Evolutionary conservation across 2,888 invertebrate genomes (phyloP).

Genomic region (Belgica antarctica): DNA sequence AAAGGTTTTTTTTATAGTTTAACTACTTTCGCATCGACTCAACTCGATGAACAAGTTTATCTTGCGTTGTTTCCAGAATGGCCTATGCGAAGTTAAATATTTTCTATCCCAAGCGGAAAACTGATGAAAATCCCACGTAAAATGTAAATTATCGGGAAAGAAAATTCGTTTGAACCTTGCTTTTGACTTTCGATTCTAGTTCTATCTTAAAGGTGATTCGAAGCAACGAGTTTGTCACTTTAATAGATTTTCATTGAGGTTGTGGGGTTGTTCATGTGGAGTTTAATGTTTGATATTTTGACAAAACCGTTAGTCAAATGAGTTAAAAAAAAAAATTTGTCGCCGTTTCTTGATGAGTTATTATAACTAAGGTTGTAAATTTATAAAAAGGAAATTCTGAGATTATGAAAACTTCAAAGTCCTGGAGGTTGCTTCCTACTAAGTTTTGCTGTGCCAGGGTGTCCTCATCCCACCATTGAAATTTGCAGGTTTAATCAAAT

Average conservation of each 20-base stretch:
- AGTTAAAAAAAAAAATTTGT: too few species aligned
- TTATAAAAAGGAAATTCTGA: too few species aligned
- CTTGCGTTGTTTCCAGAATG: slow-evolving; percentile 30
- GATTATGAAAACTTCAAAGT: too few species aligned
- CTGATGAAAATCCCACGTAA: not conserved
- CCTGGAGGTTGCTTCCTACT: too few species aligned
- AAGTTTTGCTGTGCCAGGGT: too few species aligned
- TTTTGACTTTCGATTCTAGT: not conserved
- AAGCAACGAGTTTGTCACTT: not conserved
- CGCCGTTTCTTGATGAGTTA: too few species aligned
- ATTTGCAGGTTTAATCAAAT: too few species aligned
- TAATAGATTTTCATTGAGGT: not conserved
- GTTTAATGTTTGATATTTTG: too few species aligned
- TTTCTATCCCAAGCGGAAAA: not conserved
- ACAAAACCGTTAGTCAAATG: too few species aligned
- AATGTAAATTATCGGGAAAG: not conserved
- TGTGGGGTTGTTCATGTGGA: not conserved
- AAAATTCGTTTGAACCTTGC: not conserved
- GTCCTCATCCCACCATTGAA: too few species aligned
- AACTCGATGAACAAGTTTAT: not conserved
- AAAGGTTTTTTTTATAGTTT: not conserved
- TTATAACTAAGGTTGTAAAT: too few species aligned
- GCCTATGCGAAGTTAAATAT: slow-evolving; percentile 17
- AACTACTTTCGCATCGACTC: not conserved
- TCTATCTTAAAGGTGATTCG: not conserved